Evolutionary conservation across 2,888 invertebrate genomes (phyloP).

Genomic region (Cantharis rustica): DNA sequence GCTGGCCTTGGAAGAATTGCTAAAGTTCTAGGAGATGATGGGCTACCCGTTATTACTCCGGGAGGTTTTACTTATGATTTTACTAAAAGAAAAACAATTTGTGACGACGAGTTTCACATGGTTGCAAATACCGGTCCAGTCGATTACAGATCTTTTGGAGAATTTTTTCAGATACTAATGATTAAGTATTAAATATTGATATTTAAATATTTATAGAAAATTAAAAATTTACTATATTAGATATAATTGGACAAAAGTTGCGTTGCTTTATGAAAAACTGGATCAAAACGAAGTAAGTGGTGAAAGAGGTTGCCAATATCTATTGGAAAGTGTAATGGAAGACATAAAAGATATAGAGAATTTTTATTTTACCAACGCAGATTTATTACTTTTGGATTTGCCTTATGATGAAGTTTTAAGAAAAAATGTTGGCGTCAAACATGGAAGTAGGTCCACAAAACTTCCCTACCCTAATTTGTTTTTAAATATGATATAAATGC

Average conservation of each 20-base stretch:
- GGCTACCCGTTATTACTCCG: conserved; percentile 77
- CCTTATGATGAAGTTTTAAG: conserved; percentile 67
- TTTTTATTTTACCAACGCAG: conserved; percentile 63
- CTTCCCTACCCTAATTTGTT: too few species aligned
- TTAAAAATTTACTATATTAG: conserved; percentile 55
- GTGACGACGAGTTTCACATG: conserved; percentile 79
- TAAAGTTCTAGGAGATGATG: conserved; percentile 75
- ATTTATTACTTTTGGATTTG: conserved; percentile 61
- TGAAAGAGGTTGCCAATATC: conserved; percentile 73
- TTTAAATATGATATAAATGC: too few species aligned
- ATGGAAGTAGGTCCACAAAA: conserved; percentile 66
- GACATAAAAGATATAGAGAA: conserved; percentile 56
- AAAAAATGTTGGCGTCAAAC: conserved; percentile 69
- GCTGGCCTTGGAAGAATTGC: conserved; percentile 80
- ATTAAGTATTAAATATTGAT: conserved; percentile 60
- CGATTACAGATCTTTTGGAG: conserved; percentile 73
- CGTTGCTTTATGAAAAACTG: conserved; percentile 76
- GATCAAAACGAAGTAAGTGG: conserved; percentile 72
- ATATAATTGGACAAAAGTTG: conserved; percentile 72
- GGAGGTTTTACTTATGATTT: conserved; percentile 84
- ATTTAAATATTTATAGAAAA: neutral
- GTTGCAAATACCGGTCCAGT: conserved; percentile 74
- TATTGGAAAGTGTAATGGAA: conserved; percentile 75
- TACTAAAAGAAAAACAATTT: conserved; percentile 69
- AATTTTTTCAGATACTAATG: conserved; percentile 73